Evolutionary conservation across 2,888 invertebrate species (phyloP).

Genomic region (Rhogogaster chlorosoma): DNA sequence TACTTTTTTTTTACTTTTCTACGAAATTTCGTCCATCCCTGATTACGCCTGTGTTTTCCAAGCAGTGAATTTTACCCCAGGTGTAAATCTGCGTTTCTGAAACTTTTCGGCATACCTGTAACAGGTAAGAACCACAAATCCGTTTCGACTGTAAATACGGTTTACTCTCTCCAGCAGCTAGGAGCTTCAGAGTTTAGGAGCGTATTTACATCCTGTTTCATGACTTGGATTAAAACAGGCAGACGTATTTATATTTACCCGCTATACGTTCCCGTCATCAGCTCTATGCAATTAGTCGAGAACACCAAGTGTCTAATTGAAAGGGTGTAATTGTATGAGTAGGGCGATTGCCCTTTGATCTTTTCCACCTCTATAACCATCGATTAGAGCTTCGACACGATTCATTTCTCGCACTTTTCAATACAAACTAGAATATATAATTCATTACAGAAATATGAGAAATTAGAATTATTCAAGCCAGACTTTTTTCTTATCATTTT

Average conservation of each 20-base stretch:
- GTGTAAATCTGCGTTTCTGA: background rate
- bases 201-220: slow-evolving; percentile 39
- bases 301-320: slow-evolving; percentile 8
- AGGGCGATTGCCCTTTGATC: slow-evolving; percentile 28
- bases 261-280: background rate
- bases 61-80: background rate
- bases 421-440: background rate
- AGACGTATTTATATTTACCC: background rate
- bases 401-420: background rate
- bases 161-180: background rate
- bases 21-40: background rate
- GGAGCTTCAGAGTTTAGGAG: background rate
- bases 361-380: background rate
- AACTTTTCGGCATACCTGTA: slow-evolving; percentile 15
- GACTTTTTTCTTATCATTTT: no score
- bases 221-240: slow-evolving; percentile 28
- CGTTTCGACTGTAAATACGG: slow-evolving; percentile 7
- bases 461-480: no score
- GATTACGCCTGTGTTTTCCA: background rate
- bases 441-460: no score
- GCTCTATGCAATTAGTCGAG: slow-evolving; percentile 25
- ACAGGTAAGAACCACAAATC: slow-evolving; percentile 45
- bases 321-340: slow-evolving; percentile 24
- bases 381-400: background rate
- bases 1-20: background rate